A percentile compares a stretch with the other conserved stretches of the same genome.
Evolutionary conservation across 1,140 invertebrate genomes (phyloP).

Genomic region (Gryllus bimaculatus): DNA sequence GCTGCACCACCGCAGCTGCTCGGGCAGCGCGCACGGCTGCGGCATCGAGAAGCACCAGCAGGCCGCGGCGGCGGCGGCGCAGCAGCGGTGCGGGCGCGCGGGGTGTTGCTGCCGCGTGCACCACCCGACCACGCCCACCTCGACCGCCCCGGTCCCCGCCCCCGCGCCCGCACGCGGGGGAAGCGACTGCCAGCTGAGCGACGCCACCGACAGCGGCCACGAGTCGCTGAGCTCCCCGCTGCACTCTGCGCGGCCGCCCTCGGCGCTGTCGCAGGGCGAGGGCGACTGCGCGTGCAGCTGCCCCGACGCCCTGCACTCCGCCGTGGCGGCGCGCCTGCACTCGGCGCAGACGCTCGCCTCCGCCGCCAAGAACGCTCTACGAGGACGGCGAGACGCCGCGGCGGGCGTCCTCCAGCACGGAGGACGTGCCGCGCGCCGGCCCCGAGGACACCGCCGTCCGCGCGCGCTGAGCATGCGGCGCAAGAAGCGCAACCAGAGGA

Average conservation of each 20-base stretch:
- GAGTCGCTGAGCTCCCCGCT: constrained; percentile 23
- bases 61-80: no score
- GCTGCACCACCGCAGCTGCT: constrained; percentile 49
- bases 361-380: constrained; percentile 23
- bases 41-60: constrained; percentile 39
- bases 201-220: constrained; percentile 20
- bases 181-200: neutral
- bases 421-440: neutral
- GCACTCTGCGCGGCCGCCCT: constrained; percentile 11
- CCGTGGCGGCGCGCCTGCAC: constrained; percentile 37
- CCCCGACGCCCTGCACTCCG: constrained; percentile 7
- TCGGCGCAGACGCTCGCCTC: constrained; percentile 45
- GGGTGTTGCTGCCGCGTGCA: neutral
- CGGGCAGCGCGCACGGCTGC: constrained; percentile 57
- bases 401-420: no score
- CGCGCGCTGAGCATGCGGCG: constrained; percentile 8
- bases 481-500: constrained; percentile 13
- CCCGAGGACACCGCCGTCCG: neutral
- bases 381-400: constrained; percentile 30
- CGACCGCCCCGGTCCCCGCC: neutral
- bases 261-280: constrained; percentile 25
- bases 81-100: neutral
- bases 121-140: neutral
- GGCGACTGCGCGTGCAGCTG: constrained; percentile 37
- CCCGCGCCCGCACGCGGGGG: neutral